Conservation (phyloP, 2,888 invertebrate species). For the Parnassius mnemosyne region DNA sequence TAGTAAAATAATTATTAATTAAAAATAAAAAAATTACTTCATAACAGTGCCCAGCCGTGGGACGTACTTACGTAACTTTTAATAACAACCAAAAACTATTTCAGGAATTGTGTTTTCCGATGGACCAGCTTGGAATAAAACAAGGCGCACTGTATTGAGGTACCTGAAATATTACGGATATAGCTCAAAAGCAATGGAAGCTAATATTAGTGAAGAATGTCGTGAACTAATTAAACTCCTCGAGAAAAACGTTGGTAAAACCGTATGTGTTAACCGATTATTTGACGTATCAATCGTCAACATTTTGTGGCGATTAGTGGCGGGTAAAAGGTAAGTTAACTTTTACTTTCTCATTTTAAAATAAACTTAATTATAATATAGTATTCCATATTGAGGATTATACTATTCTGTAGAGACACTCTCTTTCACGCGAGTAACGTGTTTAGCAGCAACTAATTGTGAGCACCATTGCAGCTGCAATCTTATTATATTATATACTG, state of each 20-base stretch:
- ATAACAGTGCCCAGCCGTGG: too few relatives aligned
- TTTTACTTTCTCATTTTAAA: background rate
- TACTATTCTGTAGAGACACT: too few relatives aligned
- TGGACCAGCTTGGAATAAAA: slow-evolving; percentile 82
- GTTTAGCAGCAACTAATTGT: too few relatives aligned
- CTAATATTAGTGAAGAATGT: slow-evolving; percentile 82
- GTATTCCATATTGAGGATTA: too few relatives aligned
- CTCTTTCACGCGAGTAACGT: too few relatives aligned
- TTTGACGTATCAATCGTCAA: slow-evolving; percentile 85
- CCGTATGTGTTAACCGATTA: slow-evolving; percentile 75
- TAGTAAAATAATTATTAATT: too few relatives aligned
- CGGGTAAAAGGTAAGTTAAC: slow-evolving; percentile 79
- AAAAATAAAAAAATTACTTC: too few relatives aligned
- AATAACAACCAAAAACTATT: slow-evolving; percentile 25
- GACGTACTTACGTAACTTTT: too few relatives aligned
- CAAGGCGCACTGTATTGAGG: slow-evolving; percentile 83
- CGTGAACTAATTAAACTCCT: slow-evolving; percentile 75
- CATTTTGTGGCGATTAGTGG: slow-evolving; percentile 85
- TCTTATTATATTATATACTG: too few relatives aligned
- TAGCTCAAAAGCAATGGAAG: slow-evolving; percentile 82
- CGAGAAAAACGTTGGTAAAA: slow-evolving; percentile 46
- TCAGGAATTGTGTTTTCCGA: slow-evolving; percentile 86
- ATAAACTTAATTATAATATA: too few relatives aligned
- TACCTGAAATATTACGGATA: slow-evolving; percentile 84
- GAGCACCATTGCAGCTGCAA: too few relatives aligned